Percentiles rank a stretch among this genome's conserved stretches.
Evolutionary conservation across 1,140 invertebrate species (phyloP).

Genomic region (Holcopasites calliopsidis): DNA sequence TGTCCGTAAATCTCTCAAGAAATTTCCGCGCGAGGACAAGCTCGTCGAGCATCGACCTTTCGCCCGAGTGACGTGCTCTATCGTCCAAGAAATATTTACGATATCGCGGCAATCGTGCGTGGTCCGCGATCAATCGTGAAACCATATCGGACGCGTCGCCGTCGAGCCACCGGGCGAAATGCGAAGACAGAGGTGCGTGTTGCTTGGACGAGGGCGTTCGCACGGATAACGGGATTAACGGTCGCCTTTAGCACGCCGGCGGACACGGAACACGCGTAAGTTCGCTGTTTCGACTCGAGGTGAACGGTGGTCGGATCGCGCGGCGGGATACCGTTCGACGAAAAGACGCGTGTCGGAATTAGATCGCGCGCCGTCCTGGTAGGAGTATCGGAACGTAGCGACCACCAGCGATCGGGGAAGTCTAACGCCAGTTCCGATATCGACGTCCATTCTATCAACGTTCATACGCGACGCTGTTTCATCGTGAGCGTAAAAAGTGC

Average conservation of each 20-base stretch:
- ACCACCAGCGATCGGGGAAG: conserved; percentile 32
- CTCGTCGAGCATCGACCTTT: conserved; percentile 19
- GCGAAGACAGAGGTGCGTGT: not conserved
- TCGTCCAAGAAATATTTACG: conserved; percentile 17
- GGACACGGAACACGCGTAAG: not conserved
- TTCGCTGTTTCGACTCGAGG: not conserved
- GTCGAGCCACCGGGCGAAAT: not conserved
- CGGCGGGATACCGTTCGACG: not conserved
- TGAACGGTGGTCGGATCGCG: not conserved
- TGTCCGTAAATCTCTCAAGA: conserved; percentile 35
- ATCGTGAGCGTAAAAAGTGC: too few species aligned
- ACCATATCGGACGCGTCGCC: not conserved
- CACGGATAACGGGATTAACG: not conserved
- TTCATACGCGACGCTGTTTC: not conserved
- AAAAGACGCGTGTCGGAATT: conserved; percentile 50
- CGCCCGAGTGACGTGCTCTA: not conserved
- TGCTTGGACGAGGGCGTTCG: not conserved
- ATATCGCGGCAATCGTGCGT: not conserved
- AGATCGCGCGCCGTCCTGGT: conserved; percentile 47
- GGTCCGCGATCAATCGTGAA: not conserved
- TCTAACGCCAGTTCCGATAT: conserved; percentile 46
- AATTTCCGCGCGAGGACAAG: conserved; percentile 32
- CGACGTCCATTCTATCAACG: conserved; percentile 45
- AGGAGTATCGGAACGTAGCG: conserved; percentile 26
- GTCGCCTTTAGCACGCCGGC: not conserved